Base-by-base conservation (phyloP, 2,797 vertebrate species). In the Intellagama lesueurii region DNA sequence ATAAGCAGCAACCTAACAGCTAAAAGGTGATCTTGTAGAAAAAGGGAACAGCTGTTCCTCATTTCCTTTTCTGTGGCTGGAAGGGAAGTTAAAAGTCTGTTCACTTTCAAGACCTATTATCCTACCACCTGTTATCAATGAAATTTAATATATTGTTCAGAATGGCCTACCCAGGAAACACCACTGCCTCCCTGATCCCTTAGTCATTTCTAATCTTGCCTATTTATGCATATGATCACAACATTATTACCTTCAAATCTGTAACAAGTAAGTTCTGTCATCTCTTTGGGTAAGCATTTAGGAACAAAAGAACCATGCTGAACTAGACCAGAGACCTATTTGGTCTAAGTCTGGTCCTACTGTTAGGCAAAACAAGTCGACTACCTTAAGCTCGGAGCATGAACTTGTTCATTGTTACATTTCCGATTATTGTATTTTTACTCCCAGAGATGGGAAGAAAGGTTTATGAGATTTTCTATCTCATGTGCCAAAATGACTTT, bases 71-170 rank as follows among this genome's bases (percentile, higher is more conserved):
- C 60, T 81, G 5, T 35, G 72, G 60, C 35, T 22, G 40, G 83
- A 89, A 89, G 35, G 30, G 69, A 80, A 80, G 75, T 79, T 85
- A 70, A 85, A 79, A 89, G n/a, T 68, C 69, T 81, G 69, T 32
- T 81, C 88, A 81, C 70, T 49, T 89, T 81, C 69, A 89, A 66
- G 52, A 75, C 28, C 24, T 85, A 35, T 81, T 83, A 83, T 77
- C 64, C 69, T 30, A 64, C n/a, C 56, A 81, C 16, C 70, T 81
- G 30, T 30, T 77, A 83, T 35, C n/a, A 44, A 77, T 49, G 44
- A 60, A n/a, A 30, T 79, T 69, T 68, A 89, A 75, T 76, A 81
- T 68, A 75, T 70, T 86, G 64, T 80, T 86, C 69, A 81, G 66
- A 86, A 75, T 35, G 22, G 64, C 60, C 70, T 89, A 40, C 17